These are phyloP conservation scores for Mactra quadrangularis DNA, from an alignment of 1,140 invertebrate genomes.

Conservation along the genomic window DNA sequence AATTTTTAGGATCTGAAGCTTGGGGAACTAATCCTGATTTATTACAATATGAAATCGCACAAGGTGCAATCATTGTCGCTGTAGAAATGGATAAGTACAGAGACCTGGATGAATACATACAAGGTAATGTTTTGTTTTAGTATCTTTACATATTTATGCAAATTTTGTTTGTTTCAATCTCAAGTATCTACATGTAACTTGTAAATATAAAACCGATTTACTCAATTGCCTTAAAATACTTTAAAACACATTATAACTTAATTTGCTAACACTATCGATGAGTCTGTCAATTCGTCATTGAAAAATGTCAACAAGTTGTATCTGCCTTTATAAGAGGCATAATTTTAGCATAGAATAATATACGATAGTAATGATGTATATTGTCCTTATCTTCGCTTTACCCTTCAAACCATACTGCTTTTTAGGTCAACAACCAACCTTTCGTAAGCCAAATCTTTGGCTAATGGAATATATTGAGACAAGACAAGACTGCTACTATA, in stretches of 20 bases:
- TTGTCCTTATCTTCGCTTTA: no score
- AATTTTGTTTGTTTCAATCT: not conserved
- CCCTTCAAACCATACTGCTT: no score
- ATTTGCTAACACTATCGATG: no score
- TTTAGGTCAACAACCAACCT: conserved; percentile 1
- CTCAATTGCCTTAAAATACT: no score
- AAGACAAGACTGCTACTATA: conserved; percentile 49
- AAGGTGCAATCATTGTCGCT: conserved; percentile 57
- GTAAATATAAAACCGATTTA: no score
- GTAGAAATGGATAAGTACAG: conserved; percentile 48
- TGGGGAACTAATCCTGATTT: conserved; percentile 55
- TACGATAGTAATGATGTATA: no score
- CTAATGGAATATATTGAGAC: conserved; percentile 46
- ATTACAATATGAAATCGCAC: conserved; percentile 24
- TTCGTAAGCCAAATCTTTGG: conserved; percentile 44
- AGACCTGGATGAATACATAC: conserved; percentile 35
- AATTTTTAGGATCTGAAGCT: conserved; percentile 66
- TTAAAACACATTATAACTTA: no score
- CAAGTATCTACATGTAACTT: no score
- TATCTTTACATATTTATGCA: not conserved
- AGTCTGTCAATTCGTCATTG: no score
- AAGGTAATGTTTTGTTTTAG: conserved; percentile 22
- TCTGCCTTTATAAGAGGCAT: no score
- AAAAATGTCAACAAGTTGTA: no score
- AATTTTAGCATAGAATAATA: no score